Conservation (phyloP, 2,888 invertebrate species). For the Epinotia bilunana region DNA sequence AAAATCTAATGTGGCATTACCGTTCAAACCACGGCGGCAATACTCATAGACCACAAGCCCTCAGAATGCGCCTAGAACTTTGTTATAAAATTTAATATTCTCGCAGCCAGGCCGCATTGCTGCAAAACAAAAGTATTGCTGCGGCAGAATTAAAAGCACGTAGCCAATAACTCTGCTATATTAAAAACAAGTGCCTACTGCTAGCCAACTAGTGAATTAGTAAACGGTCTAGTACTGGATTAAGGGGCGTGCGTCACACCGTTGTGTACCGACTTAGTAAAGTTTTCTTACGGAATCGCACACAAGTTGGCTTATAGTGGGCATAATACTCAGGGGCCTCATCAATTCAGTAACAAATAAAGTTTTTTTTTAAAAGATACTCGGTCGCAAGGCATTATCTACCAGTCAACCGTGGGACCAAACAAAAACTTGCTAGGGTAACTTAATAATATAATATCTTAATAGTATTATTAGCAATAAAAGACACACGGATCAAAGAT, state of each 20-base stretch:
- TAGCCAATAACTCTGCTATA: conserved; percentile 49
- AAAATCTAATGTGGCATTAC: neutral
- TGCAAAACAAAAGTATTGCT: conserved; percentile 33
- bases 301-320: too few relatives aligned
- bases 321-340: too few relatives aligned
- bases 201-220: conserved; percentile 51
- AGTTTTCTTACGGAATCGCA: neutral
- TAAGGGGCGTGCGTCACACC: conserved; percentile 45
- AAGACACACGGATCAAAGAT: too few relatives aligned
- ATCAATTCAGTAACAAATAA: too few relatives aligned
- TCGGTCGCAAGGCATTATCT: too few relatives aligned
- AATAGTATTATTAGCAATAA: too few relatives aligned
- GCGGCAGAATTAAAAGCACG: conserved; percentile 47
- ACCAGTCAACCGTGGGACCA: too few relatives aligned
- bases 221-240: conserved; percentile 46
- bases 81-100: conserved; percentile 22
- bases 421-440: too few relatives aligned
- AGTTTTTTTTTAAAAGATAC: too few relatives aligned
- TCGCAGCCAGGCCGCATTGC: conserved; percentile 40
- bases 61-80: conserved; percentile 12
- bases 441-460: too few relatives aligned
- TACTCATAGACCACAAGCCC: neutral
- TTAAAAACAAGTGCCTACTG: conserved; percentile 51
- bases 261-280: conserved; percentile 20
- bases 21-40: neutral